These are phyloP conservation scores for Cephalotes varians DNA, from an alignment of 2,888 invertebrate genomes.

Conservation along the genomic window DNA sequence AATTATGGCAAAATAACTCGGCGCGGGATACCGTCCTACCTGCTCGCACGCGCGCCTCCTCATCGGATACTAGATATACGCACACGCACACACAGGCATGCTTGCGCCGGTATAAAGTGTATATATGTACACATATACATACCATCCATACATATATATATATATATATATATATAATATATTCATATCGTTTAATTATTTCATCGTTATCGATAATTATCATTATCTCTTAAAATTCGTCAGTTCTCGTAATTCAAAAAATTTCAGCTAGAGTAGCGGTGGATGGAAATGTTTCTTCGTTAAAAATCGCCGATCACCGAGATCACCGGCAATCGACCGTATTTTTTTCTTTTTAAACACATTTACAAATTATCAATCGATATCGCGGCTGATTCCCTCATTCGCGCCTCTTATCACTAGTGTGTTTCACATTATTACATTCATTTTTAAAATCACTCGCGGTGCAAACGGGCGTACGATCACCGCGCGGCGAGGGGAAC, in stretches of 20 bases:
- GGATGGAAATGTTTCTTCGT: constrained; percentile 83
- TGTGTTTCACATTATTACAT: constrained; percentile 63
- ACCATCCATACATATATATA: constrained; percentile 82
- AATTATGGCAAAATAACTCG: constrained; percentile 52
- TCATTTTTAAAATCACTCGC: constrained; percentile 65
- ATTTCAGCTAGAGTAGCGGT: constrained; percentile 78
- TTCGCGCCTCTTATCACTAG: constrained; percentile 71
- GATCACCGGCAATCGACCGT: constrained; percentile 65
- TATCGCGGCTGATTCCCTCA: constrained; percentile 72
- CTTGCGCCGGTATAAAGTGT: constrained; percentile 78
- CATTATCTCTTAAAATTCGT: constrained; percentile 76
- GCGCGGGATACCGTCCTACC: constrained; percentile 46
- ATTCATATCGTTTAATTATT: constrained; percentile 77
- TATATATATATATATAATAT: constrained; percentile 79
- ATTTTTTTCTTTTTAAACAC: constrained; percentile 66
- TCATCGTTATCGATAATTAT: constrained; percentile 78
- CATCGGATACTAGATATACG: constrained; percentile 72
- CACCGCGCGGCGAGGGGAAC: constrained; percentile 57
- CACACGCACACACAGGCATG: constrained; percentile 72
- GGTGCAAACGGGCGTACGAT: constrained; percentile 53
- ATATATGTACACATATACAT: constrained; percentile 85
- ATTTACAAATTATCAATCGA: constrained; percentile 76
- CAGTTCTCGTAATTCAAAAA: constrained; percentile 75
- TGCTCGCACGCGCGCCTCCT: constrained; percentile 70
- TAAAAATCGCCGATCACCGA: constrained; percentile 74